A percentile compares a stretch with the other conserved stretches of the same genome.
phyloP scores from a whole-genome alignment of 2,113 vertebrate species.

The human (Homo sapiens) region GRCh38 chrX:116376501-116377000 shows the following conservation, averaged over 20 bases:
- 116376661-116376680: background rate
- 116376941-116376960: background rate
- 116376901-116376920: background rate
- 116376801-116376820: background rate
- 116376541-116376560: slow-evolving; percentile 33
- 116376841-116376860: background rate
- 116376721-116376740: background rate
- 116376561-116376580: background rate
- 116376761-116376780: slow-evolving; percentile 27
- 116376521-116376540: background rate
- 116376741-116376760: slow-evolving; percentile 19
- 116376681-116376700: slow-evolving; percentile 14
- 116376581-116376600: background rate
- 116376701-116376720: background rate
- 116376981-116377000: background rate
- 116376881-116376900: background rate
- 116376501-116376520: slow-evolving; percentile 27
- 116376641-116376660: background rate
- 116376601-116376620: background rate
- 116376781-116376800: background rate
- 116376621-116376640: background rate
- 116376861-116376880: background rate
- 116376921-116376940: slow-evolving; percentile 13
- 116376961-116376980: background rate
- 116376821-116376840: background rate